Evolutionary conservation across 2,113 vertebrate genomes (phyloP).

Genomic region (Trinectes maculatus): DNA sequence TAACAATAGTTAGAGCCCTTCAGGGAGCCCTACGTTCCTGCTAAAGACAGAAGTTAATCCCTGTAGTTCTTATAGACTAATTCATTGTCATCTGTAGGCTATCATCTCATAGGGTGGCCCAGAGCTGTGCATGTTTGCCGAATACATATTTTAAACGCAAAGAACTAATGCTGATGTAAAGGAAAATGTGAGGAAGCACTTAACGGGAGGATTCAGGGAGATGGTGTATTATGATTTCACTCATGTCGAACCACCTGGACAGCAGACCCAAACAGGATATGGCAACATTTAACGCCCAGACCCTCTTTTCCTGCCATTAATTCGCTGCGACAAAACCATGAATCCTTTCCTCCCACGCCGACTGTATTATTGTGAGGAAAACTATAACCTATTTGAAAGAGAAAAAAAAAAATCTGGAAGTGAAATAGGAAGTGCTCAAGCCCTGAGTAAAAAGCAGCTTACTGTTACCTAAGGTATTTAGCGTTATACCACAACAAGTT

Average conservation of each 20-base stretch:
- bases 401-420: neutral
- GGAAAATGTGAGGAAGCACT: no score
- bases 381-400: constrained; percentile 20
- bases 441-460: constrained; percentile 61
- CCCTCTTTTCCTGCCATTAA: constrained; percentile 76
- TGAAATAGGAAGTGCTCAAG: constrained; percentile 65
- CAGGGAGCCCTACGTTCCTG: constrained; percentile 34
- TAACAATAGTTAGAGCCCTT: constrained; percentile 53
- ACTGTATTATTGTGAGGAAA: constrained; percentile 55
- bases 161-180: neutral
- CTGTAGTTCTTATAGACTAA: constrained; percentile 1
- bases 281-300: constrained; percentile 58
- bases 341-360: constrained; percentile 39
- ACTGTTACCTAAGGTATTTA: constrained; percentile 65
- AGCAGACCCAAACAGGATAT: constrained; percentile 69
- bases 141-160: neutral
- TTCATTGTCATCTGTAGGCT: neutral
- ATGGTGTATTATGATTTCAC: constrained; percentile 50
- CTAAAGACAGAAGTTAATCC: constrained; percentile 37
- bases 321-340: constrained; percentile 39
- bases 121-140: neutral
- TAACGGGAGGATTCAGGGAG: constrained; percentile 25
- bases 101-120: neutral
- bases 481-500: constrained; percentile 55
- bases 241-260: constrained; percentile 73